Conservation (phyloP, 2,888 invertebrate species). For the Copidosoma aretas region DNA sequence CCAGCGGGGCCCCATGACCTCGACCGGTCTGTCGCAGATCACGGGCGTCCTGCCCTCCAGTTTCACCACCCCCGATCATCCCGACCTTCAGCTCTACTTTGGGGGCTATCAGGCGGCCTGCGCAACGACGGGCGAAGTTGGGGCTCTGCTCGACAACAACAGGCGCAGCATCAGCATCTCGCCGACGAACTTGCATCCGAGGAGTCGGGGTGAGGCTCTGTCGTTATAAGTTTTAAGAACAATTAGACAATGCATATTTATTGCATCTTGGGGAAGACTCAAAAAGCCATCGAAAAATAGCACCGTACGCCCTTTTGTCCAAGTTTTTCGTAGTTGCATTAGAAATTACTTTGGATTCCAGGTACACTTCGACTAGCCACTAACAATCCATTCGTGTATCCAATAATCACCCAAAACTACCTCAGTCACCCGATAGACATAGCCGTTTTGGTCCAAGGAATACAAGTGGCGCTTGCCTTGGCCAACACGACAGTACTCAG, state of each 20-base stretch:
- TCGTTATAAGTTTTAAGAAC: too few species aligned
- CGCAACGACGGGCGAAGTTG: constrained; percentile 63
- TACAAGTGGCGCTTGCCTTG: constrained; percentile 67
- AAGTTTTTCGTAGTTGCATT: too few species aligned
- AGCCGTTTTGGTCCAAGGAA: constrained; percentile 70
- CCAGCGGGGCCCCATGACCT: constrained; percentile 69
- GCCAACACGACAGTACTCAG: constrained; percentile 66
- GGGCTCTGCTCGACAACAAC: constrained; percentile 54
- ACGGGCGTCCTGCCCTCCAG: constrained; percentile 72
- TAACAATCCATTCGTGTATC: constrained; percentile 73
- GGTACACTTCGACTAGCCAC: constrained; percentile 65
- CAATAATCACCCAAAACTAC: constrained; percentile 81
- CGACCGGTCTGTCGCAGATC: constrained; percentile 71
- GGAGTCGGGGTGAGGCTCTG: constrained; percentile 70
- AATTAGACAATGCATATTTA: too few species aligned
- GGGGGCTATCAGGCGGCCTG: constrained; percentile 71
- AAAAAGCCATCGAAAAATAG: too few species aligned
- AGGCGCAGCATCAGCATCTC: constrained; percentile 63
- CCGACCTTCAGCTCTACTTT: constrained; percentile 74
- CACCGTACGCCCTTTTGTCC: too few species aligned
- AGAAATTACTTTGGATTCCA: constrained; percentile 32
- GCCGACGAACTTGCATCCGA: constrained; percentile 71
- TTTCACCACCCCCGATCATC: constrained; percentile 67
- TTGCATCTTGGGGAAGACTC: too few species aligned
- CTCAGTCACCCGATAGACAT: constrained; percentile 73